These are phyloP conservation scores for Plodia interpunctella DNA, from an alignment of 1,140 invertebrate genomes.

Conservation along the genomic window DNA sequence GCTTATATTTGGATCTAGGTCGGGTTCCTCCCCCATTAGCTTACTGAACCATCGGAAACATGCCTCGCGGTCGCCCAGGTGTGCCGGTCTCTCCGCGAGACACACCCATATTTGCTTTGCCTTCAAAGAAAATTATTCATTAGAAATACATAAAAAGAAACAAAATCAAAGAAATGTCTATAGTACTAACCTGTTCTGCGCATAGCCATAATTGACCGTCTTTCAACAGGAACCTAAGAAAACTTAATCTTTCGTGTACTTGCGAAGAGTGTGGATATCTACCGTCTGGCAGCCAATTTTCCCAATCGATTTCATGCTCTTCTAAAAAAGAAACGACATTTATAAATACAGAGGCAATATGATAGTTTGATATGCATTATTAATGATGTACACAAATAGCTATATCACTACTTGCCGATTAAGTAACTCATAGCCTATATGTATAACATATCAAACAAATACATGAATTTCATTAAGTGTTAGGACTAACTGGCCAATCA, in stretches of 20 bases:
- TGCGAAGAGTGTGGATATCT: slow-evolving; percentile 95
- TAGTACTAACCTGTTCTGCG: slow-evolving; percentile 85
- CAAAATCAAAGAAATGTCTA: not conserved
- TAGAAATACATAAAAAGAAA: not conserved
- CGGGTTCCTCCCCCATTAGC: slow-evolving; percentile 97
- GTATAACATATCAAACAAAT: no score
- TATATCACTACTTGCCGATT: no score
- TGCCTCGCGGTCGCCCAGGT: slow-evolving; percentile 93
- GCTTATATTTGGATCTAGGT: slow-evolving; percentile 97
- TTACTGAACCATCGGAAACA: slow-evolving; percentile 99
- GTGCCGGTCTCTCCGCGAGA: slow-evolving; percentile 94
- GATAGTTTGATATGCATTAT: no score
- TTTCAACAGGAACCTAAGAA: slow-evolving; percentile 93
- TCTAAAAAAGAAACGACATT: slow-evolving; percentile 26
- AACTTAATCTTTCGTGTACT: slow-evolving; percentile 95
- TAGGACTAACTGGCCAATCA: no score
- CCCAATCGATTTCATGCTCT: slow-evolving; percentile 88
- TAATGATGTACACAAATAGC: no score
- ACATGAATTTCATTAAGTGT: no score
- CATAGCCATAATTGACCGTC: slow-evolving; percentile 97
- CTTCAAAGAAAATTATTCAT: slow-evolving; percentile 41
- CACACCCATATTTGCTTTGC: slow-evolving; percentile 98
- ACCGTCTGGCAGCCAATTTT: slow-evolving; percentile 90
- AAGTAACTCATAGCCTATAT: no score
- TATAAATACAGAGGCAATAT: not conserved